Conservation (phyloP, 2,113 vertebrate genomes). For the Glaucidium brasilianum region DNA sequence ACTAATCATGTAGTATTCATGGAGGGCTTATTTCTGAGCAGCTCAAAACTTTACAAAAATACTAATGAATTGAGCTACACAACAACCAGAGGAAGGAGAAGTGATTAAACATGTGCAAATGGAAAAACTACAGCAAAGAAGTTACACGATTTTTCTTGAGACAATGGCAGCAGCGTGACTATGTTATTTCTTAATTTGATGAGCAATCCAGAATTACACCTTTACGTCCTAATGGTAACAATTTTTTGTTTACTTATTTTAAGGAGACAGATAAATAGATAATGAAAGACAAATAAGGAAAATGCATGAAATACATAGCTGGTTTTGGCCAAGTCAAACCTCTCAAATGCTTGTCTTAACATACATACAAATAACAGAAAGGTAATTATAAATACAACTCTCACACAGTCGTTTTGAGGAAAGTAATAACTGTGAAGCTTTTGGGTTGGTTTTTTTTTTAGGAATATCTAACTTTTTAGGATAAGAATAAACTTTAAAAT, state of each 20-base stretch:
- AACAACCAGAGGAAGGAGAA: neutral
- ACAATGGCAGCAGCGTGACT: rapidly evolving
- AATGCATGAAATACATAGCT: neutral
- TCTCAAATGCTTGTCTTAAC: neutral
- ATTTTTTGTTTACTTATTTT: neutral
- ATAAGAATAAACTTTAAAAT: neutral
- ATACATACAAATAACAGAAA: neutral
- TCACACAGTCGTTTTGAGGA: neutral
- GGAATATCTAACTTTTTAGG: neutral
- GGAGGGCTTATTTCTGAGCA: neutral
- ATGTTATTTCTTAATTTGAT: neutral
- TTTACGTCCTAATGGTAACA: neutral
- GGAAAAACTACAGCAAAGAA: neutral
- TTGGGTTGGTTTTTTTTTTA: neutral
- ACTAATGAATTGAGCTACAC: neutral
- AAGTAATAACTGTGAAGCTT: neutral
- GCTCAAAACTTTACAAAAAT: neutral
- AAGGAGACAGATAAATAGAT: neutral
- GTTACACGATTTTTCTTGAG: neutral
- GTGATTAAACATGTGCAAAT: neutral
- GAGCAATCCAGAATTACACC: neutral
- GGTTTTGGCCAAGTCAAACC: neutral
- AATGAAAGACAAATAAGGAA: neutral
- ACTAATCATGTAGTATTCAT: neutral
- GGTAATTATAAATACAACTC: neutral